Base-by-base conservation (phyloP, 2,113 vertebrate species). In the Salvelinus alpinus region DNA sequence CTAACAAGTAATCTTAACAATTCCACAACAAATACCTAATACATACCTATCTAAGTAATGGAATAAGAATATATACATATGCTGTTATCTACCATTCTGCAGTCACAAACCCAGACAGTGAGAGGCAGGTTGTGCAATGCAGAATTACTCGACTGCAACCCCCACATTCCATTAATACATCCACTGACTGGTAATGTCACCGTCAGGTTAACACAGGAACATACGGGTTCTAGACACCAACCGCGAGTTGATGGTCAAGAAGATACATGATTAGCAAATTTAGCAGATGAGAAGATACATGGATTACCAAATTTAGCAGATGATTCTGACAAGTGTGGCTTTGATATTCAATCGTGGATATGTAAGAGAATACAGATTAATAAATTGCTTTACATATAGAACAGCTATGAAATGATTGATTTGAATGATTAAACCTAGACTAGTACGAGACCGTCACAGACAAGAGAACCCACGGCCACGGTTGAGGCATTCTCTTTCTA, bases 101-200 rank as follows among this genome's bases (percentile, higher is more conserved):
- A 44, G 70, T 78, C 80, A 82, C 34, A 74, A 76, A 68, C 75
- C 76, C 82, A 78, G 74, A 82, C 68, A 74, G 38, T 84, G 87
- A 89, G 78, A 80, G 82, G 83, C 54, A 62, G 65, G 78, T 64
- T 89, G 75, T 77, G 70, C 77, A 85, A 83, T 54, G 51, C 70
- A 66, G 82, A 81, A 51, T 87, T 79, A 29, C 64, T 79, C 22
- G 72, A 8, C 70, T 68, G 60, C 80, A 85, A 73, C 76, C 64
- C 27, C 22, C 72, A 71, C 57, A 48, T 44, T 12, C 0, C 9
- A 11, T 34, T 20, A 31, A 9, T 18, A 34, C 66, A 68, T 2
- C 31, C 31, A 62, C 66, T 44, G 38, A 44, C 38, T 11, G 38
- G 38, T 12, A 11, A 9, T 11, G 38, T 44, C 9, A 44, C 38